phyloP scores from a whole-genome alignment of 2,113 vertebrate species.

The Melospiza melodia region DNA sequence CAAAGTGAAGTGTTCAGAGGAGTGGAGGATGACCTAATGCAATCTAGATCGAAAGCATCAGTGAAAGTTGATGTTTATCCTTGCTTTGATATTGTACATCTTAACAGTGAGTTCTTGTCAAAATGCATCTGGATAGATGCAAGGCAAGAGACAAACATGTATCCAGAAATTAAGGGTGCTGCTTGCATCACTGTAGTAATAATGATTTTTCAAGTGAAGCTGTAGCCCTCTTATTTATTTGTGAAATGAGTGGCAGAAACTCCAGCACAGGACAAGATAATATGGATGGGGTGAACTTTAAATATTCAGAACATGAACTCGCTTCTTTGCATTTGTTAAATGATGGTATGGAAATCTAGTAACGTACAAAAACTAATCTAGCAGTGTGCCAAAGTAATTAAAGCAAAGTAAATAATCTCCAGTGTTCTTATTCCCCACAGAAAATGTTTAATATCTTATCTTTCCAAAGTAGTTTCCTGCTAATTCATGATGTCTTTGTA shows the following conservation, averaged over 20 bases:
- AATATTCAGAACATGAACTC: conserved; percentile 69
- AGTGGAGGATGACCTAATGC: background rate
- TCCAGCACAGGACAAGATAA: conserved; percentile 15
- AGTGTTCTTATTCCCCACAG: conserved; percentile 75
- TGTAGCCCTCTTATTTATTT: conserved; percentile 4
- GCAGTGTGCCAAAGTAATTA: conserved; percentile 77
- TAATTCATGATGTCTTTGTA: conserved; percentile 68
- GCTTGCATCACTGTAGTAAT: background rate
- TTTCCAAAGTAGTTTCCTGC: conserved; percentile 71
- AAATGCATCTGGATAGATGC: background rate
- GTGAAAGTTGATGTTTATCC: background rate
- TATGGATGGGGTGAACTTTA: conserved; percentile 29
- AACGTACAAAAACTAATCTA: conserved; percentile 76
- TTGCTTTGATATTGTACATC: background rate
- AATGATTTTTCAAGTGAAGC: background rate
- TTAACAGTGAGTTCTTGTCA: background rate
- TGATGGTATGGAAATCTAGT: conserved; percentile 66
- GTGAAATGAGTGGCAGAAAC: conserved; percentile 17
- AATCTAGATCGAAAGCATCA: background rate
- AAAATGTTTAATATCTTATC: conserved; percentile 79
- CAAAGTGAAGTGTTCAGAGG: background rate
- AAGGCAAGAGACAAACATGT: background rate
- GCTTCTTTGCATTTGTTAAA: conserved; percentile 70
- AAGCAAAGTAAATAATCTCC: conserved; percentile 80
- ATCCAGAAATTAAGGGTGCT: background rate